phyloP scores from a whole-genome alignment of 2,113 vertebrate species.

The Neotoma lepida region DNA sequence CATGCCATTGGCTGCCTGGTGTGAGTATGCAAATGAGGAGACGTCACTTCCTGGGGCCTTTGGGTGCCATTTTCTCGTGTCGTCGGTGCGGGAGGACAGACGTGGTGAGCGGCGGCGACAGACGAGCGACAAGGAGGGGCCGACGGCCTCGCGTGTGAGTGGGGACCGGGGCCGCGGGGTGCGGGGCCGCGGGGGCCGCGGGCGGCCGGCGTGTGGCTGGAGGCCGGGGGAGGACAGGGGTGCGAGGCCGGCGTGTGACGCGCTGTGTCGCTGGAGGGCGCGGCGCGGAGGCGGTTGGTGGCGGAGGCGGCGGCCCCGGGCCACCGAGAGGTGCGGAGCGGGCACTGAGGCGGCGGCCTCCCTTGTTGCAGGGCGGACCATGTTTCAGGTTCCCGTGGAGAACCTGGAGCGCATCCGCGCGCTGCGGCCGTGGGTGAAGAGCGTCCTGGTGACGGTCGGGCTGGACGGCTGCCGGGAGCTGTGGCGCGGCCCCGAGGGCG shows the following conservation, averaged over 20 bases:
- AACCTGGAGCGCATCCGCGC: background rate
- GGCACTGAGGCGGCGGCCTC: background rate
- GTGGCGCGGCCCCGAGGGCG: background rate
- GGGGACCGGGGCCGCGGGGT: background rate
- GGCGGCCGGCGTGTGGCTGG: background rate
- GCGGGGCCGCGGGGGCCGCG: background rate
- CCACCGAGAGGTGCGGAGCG: too few species aligned
- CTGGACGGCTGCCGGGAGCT: background rate
- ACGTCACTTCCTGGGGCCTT: background rate
- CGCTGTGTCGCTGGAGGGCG: background rate
- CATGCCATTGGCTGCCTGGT: background rate
- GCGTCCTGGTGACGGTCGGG: background rate
- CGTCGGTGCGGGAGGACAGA: fast-evolving
- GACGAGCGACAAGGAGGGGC: background rate
- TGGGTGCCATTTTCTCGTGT: background rate
- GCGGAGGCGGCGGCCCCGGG: background rate
- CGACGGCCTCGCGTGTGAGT: background rate
- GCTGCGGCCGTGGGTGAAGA: background rate
- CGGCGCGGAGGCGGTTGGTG: background rate
- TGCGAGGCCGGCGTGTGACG: background rate
- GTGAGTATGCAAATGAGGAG: background rate
- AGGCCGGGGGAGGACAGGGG: too few species aligned
- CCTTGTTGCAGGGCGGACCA: background rate
- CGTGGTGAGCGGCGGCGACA: background rate
- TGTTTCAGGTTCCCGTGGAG: background rate